phyloP scores from a whole-genome alignment of 2,113 vertebrate species.

The Panthera uncia region DNA sequence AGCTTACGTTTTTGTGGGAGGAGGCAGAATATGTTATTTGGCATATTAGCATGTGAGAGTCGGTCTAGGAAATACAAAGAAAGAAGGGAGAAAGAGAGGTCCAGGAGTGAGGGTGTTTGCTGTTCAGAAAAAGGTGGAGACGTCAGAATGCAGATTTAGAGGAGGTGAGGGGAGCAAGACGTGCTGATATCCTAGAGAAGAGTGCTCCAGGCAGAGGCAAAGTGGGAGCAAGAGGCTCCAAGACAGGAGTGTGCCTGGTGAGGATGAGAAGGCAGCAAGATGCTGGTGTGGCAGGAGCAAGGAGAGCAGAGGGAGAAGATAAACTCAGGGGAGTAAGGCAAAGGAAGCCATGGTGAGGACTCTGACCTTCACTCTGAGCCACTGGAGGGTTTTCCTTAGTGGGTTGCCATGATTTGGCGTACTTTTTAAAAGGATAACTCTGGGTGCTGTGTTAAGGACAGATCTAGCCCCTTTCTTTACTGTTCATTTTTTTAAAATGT shows the following conservation, averaged over 20 bases:
- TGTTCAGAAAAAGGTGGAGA: background rate
- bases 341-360: background rate
- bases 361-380: background rate
- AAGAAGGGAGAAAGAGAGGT: background rate
- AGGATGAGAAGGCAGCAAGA: background rate
- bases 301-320: background rate
- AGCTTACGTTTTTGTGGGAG: background rate
- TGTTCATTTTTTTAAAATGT: no score
- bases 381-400: background rate
- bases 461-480: background rate
- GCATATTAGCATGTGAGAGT: background rate
- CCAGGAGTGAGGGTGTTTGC: background rate
- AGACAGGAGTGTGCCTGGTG: background rate
- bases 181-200: background rate
- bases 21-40: background rate
- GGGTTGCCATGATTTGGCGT: background rate
- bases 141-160: background rate
- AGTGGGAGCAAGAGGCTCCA: background rate
- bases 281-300: background rate
- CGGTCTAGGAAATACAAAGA: background rate
- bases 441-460: background rate
- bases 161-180: background rate
- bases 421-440: background rate
- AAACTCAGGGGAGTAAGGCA: background rate
- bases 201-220: background rate